Conservation (phyloP, 2,888 invertebrate genomes). For the Dasysyrphus albostriatus region DNA sequence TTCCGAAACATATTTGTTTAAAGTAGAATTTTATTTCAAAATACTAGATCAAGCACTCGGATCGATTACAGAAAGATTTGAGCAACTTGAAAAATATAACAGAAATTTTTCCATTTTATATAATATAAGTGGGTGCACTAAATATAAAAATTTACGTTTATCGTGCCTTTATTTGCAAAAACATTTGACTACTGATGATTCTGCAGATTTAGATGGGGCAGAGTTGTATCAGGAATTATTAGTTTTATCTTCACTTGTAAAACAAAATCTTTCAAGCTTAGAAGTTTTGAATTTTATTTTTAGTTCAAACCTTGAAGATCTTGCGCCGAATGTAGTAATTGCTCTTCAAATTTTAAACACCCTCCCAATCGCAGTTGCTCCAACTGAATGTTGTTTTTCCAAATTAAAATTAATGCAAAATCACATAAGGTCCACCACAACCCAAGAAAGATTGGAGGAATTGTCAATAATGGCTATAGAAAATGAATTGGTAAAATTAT, state of each 20-base stretch:
- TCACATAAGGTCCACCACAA: constrained; percentile 20
- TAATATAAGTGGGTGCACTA: constrained; percentile 25
- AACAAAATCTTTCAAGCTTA: constrained; percentile 2
- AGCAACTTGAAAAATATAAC: background rate
- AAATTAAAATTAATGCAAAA: constrained; percentile 41
- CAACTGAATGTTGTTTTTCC: constrained; percentile 37
- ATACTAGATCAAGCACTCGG: constrained; percentile 17
- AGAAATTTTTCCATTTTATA: constrained; percentile 2
- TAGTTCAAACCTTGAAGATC: constrained; percentile 15
- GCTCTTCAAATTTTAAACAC: constrained; percentile 41
- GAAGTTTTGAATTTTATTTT: constrained; percentile 17
- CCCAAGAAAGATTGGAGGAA: constrained; percentile 39
- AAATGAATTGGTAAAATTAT: constrained; percentile 22
- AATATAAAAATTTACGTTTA: constrained; percentile 15
- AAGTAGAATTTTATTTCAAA: constrained; percentile 32
- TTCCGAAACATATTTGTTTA: constrained; percentile 23
- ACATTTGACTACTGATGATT: constrained; percentile 1
- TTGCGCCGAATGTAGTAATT: constrained; percentile 1
- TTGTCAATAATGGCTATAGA: constrained; percentile 44
- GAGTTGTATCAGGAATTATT: constrained; percentile 18
- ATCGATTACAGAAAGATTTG: background rate
- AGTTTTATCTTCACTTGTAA: constrained; percentile 12
- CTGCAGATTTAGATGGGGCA: constrained; percentile 24
- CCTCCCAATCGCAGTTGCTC: constrained; percentile 3
- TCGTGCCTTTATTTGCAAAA: constrained; percentile 13